Evolutionary conservation across 2,113 vertebrate genomes (phyloP).

Genomic region (Laticauda laticaudata): DNA sequence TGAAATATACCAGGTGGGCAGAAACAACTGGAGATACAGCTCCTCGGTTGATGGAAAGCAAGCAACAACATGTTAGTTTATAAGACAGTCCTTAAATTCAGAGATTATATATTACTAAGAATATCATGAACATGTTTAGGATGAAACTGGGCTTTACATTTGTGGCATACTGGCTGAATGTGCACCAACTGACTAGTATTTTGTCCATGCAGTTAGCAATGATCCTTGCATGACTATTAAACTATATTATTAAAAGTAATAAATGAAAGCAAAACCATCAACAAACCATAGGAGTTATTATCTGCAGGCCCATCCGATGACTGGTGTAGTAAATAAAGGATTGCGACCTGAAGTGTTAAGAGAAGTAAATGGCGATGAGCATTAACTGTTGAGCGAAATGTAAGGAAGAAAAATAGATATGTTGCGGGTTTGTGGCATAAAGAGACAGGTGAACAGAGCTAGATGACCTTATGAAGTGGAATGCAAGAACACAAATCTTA

Average conservation of each 20-base stretch:
- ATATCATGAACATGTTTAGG: background rate
- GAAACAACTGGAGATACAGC: background rate
- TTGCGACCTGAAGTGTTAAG: background rate
- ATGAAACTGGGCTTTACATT: background rate
- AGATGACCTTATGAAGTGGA: background rate
- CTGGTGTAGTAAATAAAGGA: background rate
- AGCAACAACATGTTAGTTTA: background rate
- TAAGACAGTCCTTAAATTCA: background rate
- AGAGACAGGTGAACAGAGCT: background rate
- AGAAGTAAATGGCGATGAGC: background rate
- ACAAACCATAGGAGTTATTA: background rate
- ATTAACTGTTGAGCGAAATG: background rate
- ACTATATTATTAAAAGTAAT: background rate
- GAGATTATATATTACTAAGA: background rate
- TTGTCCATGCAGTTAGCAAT: background rate
- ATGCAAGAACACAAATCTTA: background rate
- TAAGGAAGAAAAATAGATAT: background rate
- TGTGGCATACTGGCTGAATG: background rate
- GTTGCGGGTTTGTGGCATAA: background rate
- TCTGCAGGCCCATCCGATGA: background rate
- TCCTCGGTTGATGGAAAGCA: background rate
- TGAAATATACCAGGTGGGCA: background rate
- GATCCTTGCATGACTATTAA: background rate
- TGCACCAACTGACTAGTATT: background rate
- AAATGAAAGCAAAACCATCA: background rate